Evolutionary conservation across 2,797 vertebrate genomes (phyloP).

Genomic region (Myotis vivesi): DNA sequence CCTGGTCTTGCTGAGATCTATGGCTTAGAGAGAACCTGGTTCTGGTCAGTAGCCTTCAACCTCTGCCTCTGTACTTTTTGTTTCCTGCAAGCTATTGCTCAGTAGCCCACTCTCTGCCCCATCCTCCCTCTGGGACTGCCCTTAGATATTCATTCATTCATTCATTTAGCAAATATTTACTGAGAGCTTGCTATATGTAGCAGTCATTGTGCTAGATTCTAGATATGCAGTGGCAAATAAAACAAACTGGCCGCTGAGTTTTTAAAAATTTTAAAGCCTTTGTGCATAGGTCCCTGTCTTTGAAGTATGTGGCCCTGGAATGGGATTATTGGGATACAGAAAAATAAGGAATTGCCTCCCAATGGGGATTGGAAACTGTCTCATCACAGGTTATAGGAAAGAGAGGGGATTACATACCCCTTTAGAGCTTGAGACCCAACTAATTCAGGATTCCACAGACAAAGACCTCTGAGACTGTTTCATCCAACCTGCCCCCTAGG

Average conservation of each 20-base stretch:
- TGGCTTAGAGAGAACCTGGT: not conserved
- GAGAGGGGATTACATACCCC: not conserved
- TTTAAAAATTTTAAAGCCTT: not conserved
- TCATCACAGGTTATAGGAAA: not conserved
- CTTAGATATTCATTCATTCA: not conserved
- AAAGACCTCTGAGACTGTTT: not conserved
- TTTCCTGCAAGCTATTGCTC: not conserved
- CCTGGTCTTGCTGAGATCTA: not conserved
- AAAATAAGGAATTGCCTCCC: not conserved
- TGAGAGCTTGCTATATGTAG: not conserved
- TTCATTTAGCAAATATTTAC: not conserved
- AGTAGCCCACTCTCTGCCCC: not conserved
- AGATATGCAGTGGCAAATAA: not conserved
- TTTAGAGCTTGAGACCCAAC: not conserved
- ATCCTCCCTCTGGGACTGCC: not conserved
- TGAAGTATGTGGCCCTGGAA: not conserved
- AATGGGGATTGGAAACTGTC: not conserved
- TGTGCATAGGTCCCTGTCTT: not conserved
- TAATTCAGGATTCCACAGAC: not conserved
- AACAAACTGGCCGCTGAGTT: not conserved
- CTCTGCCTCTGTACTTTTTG: not conserved
- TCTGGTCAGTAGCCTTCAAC: not conserved
- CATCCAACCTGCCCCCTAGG: not conserved
- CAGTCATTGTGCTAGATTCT: not conserved
- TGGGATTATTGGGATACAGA: not conserved